Evolutionary conservation across 2,113 vertebrate species (phyloP), one percentile per base, ranked within the genome.

Genomic region (Typhlomys cinereus): DNA sequence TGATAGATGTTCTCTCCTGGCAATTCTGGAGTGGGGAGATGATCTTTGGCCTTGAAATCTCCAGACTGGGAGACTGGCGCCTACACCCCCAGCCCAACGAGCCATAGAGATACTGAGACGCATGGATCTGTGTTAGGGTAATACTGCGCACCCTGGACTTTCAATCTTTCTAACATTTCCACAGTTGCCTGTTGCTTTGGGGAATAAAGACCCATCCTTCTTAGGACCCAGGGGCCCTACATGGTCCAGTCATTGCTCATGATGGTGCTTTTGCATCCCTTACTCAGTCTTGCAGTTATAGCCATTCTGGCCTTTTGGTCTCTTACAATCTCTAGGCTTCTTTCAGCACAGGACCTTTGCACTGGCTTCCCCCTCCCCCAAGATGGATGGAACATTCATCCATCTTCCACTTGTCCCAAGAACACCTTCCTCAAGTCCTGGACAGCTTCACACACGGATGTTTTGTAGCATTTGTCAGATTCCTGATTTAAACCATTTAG

Each of bases 281-380:
- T 1, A 11, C 44, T 62, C 0, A 0, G 11, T 48, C n/a, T 23
- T 14, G 5, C 44, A n/a, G 27, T 66, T 59, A 29, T 21, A 29
- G 44, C 83, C 57, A 9, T 27, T 52, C 23, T 52, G 69, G 67
- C 54, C 54, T 73, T 59, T 71, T 13, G 18, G 3, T 10, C n/a
- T 44, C 44, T 59, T 13, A 18, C 7, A 2, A 11, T 57, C 36
- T 59, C 67, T 34, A 31, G 67, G 76, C 73, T 20, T 84, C 67
- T 23, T 12, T 41, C 8, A 84, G 59, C 83, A 25, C 84, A 92
- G 91, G 84, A 59, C 82, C 86, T 96, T 96, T 82, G 91, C 76
- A 70, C 71, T 31, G 75, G 14, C 66, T 78, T 82, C 4, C 73
- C 36, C 71, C 69, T 61, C 73, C 29, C 20, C 31, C 67, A 61